These are phyloP conservation scores for Macroteleia sp. DNA, from an alignment of 2,888 invertebrate species.

Conservation along the genomic window DNA sequence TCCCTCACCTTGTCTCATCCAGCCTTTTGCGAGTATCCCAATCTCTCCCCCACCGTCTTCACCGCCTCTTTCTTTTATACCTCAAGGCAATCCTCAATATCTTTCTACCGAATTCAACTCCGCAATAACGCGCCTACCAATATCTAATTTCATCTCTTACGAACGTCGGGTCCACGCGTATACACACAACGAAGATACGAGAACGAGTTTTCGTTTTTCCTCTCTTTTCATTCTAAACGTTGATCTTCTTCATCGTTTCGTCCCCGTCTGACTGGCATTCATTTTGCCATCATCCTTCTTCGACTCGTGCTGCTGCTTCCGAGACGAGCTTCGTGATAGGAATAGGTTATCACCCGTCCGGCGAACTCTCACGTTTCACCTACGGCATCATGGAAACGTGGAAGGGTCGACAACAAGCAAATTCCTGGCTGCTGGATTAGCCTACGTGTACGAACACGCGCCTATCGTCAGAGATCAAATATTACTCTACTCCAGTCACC, in stretches of 20 bases:
- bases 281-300: conserved; percentile 69
- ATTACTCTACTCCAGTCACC: not conserved
- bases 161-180: conserved; percentile 46
- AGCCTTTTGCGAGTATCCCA: conserved; percentile 55
- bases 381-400: conserved; percentile 46
- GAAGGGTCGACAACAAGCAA: conserved; percentile 57
- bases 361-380: conserved; percentile 69
- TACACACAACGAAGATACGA: conserved; percentile 19
- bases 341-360: conserved; percentile 71
- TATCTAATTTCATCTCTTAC: conserved; percentile 76
- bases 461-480: not conserved
- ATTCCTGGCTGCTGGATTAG: conserved; percentile 66
- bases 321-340: conserved; percentile 72
- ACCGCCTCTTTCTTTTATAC: conserved; percentile 37
- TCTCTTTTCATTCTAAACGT: conserved; percentile 52
- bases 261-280: conserved; percentile 58
- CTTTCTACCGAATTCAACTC: conserved; percentile 71
- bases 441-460: conserved; percentile 43
- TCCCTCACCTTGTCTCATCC: conserved; percentile 55
- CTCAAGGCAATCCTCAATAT: conserved; percentile 74
- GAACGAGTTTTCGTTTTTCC: conserved; percentile 23
- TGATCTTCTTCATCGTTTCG: conserved; percentile 58
- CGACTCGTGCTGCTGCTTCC: conserved; percentile 69
- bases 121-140: conserved; percentile 76
- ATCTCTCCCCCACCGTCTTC: conserved; percentile 39